Base-by-base conservation (phyloP, 2,888 invertebrate genomes). In the Dioctria rufipes region DNA sequence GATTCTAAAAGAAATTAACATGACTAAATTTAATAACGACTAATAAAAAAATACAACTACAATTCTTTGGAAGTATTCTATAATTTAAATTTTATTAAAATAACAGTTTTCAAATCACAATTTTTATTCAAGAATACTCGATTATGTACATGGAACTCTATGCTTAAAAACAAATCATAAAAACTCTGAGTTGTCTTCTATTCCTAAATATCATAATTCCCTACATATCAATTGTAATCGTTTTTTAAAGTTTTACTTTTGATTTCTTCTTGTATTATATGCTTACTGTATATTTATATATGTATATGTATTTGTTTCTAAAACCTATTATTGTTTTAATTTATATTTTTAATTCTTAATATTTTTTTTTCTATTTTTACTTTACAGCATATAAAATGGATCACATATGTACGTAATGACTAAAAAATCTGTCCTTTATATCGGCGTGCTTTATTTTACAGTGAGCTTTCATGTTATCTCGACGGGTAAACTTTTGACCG, bases 381-480 rank as follows among this genome's bases (percentile, higher is more conserved):
- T 60, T 79, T 46, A 79, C 69, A 67, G 67, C 71, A 84, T 88
- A 88, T 84, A 88, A 86, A 87, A 88, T 88, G 87, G 89, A 89
- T 89, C 89, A 89, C 89, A 89, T 89, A 87, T 89, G 89, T 88
- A 89, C 89, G 88, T 89, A 89, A 86, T 89, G 89, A 85, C 88
- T 89, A 86, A 89, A 89, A 86, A 89, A 89, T 84, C 88, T 88
- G 86, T 89, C 89, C 86, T 89, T 88, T 83, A 88, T 88, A 83
- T 89, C 89, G 85, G 89, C 88, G 86, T 92, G 92, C 88, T 92
- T 92, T 84, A 90, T 90, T 86, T 90, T 90, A 87, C 92, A 92
- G 87, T 92, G 92, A 82, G 91, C 91, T 89, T 92, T 92, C 90
- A 92, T 92, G 86, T 92, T 92, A 87, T 92, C 92, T 87, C 91